Percentiles rank a stretch among this genome's conserved stretches.
These are phyloP conservation scores for Prionailurus viverrinus DNA, from an alignment of 2,113 vertebrate species.

Conservation along the genomic window DNA sequence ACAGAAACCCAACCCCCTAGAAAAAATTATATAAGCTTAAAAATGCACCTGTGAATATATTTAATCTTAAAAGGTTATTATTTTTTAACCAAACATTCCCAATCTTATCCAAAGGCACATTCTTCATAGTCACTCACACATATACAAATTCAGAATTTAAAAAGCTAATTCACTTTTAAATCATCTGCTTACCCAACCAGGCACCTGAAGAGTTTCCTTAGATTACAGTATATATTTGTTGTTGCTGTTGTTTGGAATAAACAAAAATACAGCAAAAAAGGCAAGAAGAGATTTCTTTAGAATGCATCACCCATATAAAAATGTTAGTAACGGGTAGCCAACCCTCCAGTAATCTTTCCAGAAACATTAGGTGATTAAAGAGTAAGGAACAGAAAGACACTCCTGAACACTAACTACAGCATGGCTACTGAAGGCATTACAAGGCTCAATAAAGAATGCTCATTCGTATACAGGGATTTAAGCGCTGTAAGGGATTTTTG, in stretches of 20 bases:
- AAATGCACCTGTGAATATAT: not conserved
- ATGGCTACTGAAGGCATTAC: not conserved
- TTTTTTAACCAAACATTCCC: constrained; percentile 49
- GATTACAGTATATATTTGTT: not conserved
- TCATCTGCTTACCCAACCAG: constrained; percentile 31
- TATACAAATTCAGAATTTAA: constrained; percentile 42
- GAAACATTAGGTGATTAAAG: constrained; percentile 53
- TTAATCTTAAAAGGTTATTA: constrained; percentile 50
- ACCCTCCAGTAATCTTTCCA: not conserved
- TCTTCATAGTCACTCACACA: constrained; percentile 34
- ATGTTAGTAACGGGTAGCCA: not conserved
- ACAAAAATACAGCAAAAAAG: constrained; percentile 12
- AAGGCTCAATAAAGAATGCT: constrained; percentile 51
- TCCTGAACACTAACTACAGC: not conserved
- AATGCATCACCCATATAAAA: constrained; percentile 42
- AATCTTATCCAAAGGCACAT: constrained; percentile 44
- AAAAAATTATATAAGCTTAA: not conserved
- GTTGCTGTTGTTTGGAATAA: not conserved
- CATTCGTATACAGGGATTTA: not conserved
- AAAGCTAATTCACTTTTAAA: constrained; percentile 48
- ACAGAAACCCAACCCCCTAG: not conserved
- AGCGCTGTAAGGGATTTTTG: constrained; percentile 1
- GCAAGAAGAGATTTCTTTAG: not conserved
- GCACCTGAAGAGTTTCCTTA: constrained; percentile 30
- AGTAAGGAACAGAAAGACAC: constrained; percentile 42